phyloP scores from a whole-genome alignment of 2,888 invertebrate species.

The Kuschelorhynchus macadamiae region DNA sequence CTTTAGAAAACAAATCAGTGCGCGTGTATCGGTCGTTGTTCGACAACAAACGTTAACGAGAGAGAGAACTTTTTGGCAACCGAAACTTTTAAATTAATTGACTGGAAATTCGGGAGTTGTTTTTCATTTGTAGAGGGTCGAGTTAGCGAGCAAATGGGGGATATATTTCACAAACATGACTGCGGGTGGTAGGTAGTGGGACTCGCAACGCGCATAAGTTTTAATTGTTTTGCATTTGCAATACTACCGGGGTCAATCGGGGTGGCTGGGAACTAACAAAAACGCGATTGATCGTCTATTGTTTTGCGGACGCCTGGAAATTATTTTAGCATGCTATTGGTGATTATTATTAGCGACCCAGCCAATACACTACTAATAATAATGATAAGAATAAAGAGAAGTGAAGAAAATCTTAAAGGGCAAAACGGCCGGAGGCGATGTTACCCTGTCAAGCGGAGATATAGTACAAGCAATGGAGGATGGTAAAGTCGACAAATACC shows the following conservation, averaged over 20 bases:
- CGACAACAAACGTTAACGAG: slow-evolving; percentile 14
- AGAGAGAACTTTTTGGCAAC: slow-evolving; percentile 21
- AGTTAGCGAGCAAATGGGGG: slow-evolving; percentile 10
- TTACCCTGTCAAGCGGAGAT: too few relatives aligned
- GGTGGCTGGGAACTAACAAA: too few relatives aligned
- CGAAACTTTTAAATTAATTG: slow-evolving; percentile 36
- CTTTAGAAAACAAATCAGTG: background rate
- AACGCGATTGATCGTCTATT: too few relatives aligned
- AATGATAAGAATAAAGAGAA: too few relatives aligned
- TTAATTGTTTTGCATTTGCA: slow-evolving; percentile 5
- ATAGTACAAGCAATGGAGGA: too few relatives aligned
- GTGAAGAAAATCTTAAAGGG: too few relatives aligned
- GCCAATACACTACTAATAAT: too few relatives aligned
- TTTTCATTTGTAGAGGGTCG: slow-evolving; percentile 24
- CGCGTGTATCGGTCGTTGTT: background rate
- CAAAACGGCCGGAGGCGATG: too few relatives aligned
- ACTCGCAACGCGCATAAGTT: background rate
- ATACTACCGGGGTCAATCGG: background rate
- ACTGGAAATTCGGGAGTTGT: slow-evolving; percentile 32
- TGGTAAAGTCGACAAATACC: too few relatives aligned
- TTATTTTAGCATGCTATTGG: too few relatives aligned
- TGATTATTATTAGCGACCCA: too few relatives aligned
- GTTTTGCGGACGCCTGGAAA: too few relatives aligned
- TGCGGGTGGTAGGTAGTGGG: background rate
- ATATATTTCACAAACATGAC: slow-evolving; percentile 16